These are phyloP conservation scores for Heteromyza rotundicornis DNA, from an alignment of 2,888 invertebrate species.

Conservation along the genomic window DNA sequence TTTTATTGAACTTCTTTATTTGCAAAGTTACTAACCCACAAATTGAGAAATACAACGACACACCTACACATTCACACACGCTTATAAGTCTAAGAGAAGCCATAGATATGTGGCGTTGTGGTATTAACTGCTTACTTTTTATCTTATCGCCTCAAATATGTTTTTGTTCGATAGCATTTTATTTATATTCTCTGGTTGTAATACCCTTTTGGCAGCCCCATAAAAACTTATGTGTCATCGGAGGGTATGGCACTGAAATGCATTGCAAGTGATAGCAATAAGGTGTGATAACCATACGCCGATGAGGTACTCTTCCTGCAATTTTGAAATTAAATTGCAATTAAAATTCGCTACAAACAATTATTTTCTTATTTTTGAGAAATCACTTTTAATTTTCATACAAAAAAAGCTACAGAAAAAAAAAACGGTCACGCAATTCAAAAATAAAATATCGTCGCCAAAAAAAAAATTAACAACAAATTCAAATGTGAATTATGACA, in stretches of 20 bases:
- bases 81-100: neutral
- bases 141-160: slow-evolving; percentile 46
- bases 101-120: neutral
- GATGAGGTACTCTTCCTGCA: no score
- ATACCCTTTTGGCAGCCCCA: slow-evolving; percentile 26
- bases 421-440: no score
- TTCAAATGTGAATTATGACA: no score
- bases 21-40: slow-evolving; percentile 12
- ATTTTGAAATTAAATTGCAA: no score
- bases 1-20: neutral
- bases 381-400: no score
- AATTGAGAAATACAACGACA: neutral
- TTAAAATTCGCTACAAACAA: no score
- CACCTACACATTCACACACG: neutral
- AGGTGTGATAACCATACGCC: no score
- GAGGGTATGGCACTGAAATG: neutral
- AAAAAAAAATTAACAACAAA: no score
- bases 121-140: slow-evolving; percentile 32
- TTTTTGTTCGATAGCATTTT: slow-evolving; percentile 45
- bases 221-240: slow-evolving; percentile 41
- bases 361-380: no score
- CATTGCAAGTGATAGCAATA: no score
- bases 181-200: slow-evolving; percentile 27
- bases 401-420: no score
- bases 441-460: no score